These are phyloP conservation scores for Oligia strigilis DNA, from an alignment of 2,888 invertebrate species.

Conservation along the genomic window DNA sequence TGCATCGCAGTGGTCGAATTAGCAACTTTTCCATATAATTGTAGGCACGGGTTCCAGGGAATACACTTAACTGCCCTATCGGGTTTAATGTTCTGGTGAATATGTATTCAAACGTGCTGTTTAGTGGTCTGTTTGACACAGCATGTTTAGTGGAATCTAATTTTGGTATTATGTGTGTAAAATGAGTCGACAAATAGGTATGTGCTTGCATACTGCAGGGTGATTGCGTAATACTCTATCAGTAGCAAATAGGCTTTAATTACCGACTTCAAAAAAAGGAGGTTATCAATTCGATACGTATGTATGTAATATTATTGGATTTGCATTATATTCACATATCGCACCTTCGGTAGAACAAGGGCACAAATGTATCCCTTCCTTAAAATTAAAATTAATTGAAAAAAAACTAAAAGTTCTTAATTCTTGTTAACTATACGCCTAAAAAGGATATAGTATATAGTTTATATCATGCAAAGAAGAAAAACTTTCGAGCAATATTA, in stretches of 20 bases:
- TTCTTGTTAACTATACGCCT: too few relatives aligned
- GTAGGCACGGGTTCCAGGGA: conserved; percentile 30
- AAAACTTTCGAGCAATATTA: too few relatives aligned
- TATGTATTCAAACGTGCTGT: conserved; percentile 31
- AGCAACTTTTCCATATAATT: conserved; percentile 74
- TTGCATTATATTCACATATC: too few relatives aligned
- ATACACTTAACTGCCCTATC: conserved; percentile 36
- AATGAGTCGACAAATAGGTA: conserved; percentile 1
- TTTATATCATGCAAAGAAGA: too few relatives aligned
- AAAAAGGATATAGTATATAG: too few relatives aligned
- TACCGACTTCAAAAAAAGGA: too few relatives aligned
- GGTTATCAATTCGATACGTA: too few relatives aligned
- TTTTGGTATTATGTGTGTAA: conserved; percentile 12
- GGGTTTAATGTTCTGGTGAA: conserved; percentile 46
- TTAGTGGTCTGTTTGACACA: conserved; percentile 25
- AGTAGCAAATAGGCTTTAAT: not conserved
- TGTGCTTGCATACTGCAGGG: not conserved
- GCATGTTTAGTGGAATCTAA: conserved; percentile 29
- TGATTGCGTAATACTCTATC: not conserved
- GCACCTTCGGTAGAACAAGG: too few relatives aligned
- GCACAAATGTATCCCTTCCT: too few relatives aligned
- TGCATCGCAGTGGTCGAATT: conserved; percentile 67
- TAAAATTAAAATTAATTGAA: too few relatives aligned
- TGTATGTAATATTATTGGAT: too few relatives aligned
- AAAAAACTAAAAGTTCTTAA: too few relatives aligned